phyloP scores from a whole-genome alignment of 2,888 invertebrate species.

The Drosophila borborema region DNA sequence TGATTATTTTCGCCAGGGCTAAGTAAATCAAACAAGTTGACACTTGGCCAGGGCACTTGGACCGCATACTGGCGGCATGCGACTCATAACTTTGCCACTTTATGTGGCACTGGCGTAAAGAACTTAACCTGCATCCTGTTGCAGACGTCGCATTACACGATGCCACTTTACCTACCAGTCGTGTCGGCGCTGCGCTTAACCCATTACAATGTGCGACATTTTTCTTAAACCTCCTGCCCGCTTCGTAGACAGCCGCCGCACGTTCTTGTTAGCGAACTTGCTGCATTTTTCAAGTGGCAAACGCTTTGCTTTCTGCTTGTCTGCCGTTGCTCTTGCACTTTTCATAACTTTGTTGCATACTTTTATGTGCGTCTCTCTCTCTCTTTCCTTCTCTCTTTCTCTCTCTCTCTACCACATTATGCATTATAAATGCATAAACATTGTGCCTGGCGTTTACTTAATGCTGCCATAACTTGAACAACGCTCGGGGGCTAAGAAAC shows the following conservation, averaged over 20 bases:
- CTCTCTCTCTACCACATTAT: slow-evolving; percentile 57
- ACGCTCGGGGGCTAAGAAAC: slow-evolving; percentile 7
- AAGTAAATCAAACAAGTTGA: slow-evolving; percentile 80
- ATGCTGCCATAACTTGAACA: slow-evolving; percentile 67
- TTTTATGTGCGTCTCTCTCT: slow-evolving; percentile 50
- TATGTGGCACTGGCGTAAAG: slow-evolving; percentile 73
- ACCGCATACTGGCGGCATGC: slow-evolving; percentile 34
- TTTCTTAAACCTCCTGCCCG: slow-evolving; percentile 19
- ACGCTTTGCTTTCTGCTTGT: slow-evolving; percentile 56
- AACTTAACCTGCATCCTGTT: slow-evolving; percentile 80
- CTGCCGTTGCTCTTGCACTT: slow-evolving; percentile 66
- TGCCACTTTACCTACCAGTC: slow-evolving; percentile 31
- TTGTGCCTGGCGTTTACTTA: slow-evolving; percentile 76
- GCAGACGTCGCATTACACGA: slow-evolving; percentile 54
- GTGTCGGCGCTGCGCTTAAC: slow-evolving; percentile 40
- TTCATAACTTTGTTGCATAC: slow-evolving; percentile 80
- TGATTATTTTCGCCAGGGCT: slow-evolving; percentile 61
- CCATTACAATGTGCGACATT: slow-evolving; percentile 78
- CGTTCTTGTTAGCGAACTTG: slow-evolving; percentile 33
- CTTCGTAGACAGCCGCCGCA: not conserved
- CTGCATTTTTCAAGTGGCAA: slow-evolving; percentile 74
- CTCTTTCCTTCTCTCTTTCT: slow-evolving; percentile 15
- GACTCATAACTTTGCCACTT: slow-evolving; percentile 71
- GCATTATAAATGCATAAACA: slow-evolving; percentile 79
- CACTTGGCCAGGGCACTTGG: slow-evolving; percentile 63